Conservation (phyloP, 92 coral and sea anemone species). For the Micromussa lordhowensis region DNA sequence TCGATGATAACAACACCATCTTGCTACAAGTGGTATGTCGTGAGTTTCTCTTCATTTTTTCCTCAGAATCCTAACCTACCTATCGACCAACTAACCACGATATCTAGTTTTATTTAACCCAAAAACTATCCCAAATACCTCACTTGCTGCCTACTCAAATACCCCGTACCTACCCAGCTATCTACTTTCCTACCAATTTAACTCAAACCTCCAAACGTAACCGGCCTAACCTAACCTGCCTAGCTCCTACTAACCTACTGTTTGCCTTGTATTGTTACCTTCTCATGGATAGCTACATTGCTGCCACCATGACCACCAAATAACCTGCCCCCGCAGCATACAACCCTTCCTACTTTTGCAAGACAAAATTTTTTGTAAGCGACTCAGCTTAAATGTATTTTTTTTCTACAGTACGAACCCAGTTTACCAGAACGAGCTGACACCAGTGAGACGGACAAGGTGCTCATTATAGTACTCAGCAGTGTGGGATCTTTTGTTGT, state of each 20-base stretch:
- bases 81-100: neutral
- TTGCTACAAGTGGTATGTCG: constrained; percentile 77
- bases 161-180: too few relatives aligned
- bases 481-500: constrained; percentile 53
- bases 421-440: neutral
- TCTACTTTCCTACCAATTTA: neutral
- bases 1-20: constrained; percentile 56
- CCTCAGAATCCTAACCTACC: neutral
- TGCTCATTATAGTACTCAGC: constrained; percentile 42
- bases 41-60: too few relatives aligned
- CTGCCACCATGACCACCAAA: neutral
- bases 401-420: constrained; percentile 45
- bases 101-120: too few relatives aligned
- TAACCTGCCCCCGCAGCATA: neutral
- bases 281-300: too few relatives aligned
- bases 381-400: neutral
- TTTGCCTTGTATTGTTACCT: too few relatives aligned
- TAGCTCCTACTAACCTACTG: too few relatives aligned
- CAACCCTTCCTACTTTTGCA: neutral
- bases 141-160: neutral
- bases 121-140: too few relatives aligned
- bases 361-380: neutral
- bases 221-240: too few relatives aligned
- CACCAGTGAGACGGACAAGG: constrained; percentile 53
- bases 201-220: too few relatives aligned